Evolutionary conservation across 1,140 invertebrate species (phyloP), one percentile per base, ranked within the genome.

Genomic region (Myzus persicae): DNA sequence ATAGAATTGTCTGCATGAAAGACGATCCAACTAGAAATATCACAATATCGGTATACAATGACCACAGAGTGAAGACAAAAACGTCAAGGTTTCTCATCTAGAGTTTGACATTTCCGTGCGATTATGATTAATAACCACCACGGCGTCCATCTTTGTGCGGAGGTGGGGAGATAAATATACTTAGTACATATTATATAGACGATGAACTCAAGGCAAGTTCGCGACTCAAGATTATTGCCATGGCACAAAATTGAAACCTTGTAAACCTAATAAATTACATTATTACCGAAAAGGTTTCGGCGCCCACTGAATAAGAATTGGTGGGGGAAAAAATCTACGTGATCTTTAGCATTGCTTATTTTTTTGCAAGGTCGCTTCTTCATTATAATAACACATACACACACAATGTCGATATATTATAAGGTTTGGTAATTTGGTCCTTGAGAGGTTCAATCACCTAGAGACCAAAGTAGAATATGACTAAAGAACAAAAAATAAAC

Each of bases 301-400:
- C 26, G 26, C 89, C 36, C 88, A 40, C 38, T 14, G 36, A 40
- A 54, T 26, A 9, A 31, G 24, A 40, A 26, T n/a, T 36, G 81
- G 76, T n/a, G 46, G 76, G 44, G 81, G n/a, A 46, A 42, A 26
- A 91, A 44, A 67, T 67, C 90, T 31, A 59, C 89, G 48, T 90
- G 38, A 92, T 92, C 91, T 92, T 82, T 92, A 40, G 22, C 59
- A 38, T 59, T 81, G 59, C 38, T 48, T 18, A 38, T 89, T 48
- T 89, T 48, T 59, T 40, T 48, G 91, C 91, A 93, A 93, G 91
- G 91, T 93, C 91, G 91, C 46, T 84, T 54, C 91, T 93, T 93
- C 91, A 42, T 93, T 93, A 93, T 31, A 54, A 85, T 51, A 93
- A 51, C 26, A 46, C 36, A 31, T 9, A 84, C 46, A 51, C 38